A percentile compares a stretch with the other conserved stretches of the same genome.
phyloP scores from a whole-genome alignment of 2,113 vertebrate genomes.

The Nycticorax nycticorax region DNA sequence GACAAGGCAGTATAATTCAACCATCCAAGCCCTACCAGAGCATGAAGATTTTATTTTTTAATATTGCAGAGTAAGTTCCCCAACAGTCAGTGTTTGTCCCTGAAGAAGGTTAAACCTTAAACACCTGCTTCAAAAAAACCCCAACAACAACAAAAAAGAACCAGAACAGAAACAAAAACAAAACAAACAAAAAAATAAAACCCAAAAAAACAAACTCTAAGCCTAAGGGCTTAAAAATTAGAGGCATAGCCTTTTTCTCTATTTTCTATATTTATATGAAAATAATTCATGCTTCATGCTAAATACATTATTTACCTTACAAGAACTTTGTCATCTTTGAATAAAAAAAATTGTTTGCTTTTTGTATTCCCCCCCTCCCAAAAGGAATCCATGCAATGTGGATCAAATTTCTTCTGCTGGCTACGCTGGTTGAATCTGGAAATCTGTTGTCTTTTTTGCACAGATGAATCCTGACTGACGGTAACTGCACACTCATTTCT shows the following conservation, averaged over 20 bases:
- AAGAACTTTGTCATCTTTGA: conserved; percentile 91
- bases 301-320: conserved; percentile 99
- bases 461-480: conserved; percentile 83
- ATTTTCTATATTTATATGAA: conserved; percentile 99
- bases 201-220: conserved; percentile 74
- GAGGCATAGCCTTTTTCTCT: conserved; percentile 93
- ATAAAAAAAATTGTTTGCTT: conserved; percentile 87
- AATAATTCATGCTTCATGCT: conserved; percentile 99
- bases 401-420: conserved; percentile 91
- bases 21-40: conserved; percentile 83
- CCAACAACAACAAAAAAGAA: conserved; percentile 44
- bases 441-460: conserved; percentile 85
- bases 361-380: conserved; percentile 64
- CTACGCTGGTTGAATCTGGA: conserved; percentile 88
- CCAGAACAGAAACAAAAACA: not conserved
- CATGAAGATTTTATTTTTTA: conserved; percentile 77
- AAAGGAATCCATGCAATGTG: conserved; percentile 93
- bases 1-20: conserved; percentile 81
- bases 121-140: conserved; percentile 88
- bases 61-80: conserved; percentile 86
- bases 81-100: conserved; percentile 88
- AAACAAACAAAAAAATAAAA: conserved; percentile 35
- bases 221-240: conserved; percentile 94
- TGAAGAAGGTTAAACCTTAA: conserved; percentile 95
- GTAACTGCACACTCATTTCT: conserved; percentile 85